Evolutionary conservation across 2,888 invertebrate species (phyloP), one percentile per base, ranked within the genome.

Genomic region (Boloria selene): DNA sequence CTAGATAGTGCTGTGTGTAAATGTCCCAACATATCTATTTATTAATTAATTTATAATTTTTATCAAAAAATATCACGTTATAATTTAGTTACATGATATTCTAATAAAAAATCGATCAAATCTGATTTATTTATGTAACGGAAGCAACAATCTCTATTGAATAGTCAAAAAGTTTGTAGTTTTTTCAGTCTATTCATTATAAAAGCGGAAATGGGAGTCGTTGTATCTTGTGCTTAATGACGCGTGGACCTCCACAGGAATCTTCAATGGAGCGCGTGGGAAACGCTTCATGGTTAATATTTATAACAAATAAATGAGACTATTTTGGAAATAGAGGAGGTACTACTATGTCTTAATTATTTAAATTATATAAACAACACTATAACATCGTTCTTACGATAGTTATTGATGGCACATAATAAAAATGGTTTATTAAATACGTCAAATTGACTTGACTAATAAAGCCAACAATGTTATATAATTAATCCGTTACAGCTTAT

Each of bases 191-290:
- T 65, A 74, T 77, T 82, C 82, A 80, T 78, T 73, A 79, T 76
- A 80, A 79, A 81, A 80, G 79, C 90, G 90, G 90, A 90, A 90
- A 86, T 88, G 86, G 85, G 85, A 81, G 84, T 82, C 79, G 82
- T 78, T 78, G 78, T 75, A 78, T 79, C 79, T 78, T 78, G 70
- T 73, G 74, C 73, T 74, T 81, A 87, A 88, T 87, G 87, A 77
- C 73, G 83, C 88, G 83, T 84, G 81, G 83, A 84, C 78, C 76
- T 77, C 77, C 74, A 77, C 77, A 73, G 77, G 78, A 73, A 76
- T 72, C 69, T 76, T 72, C 85, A 82, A 82, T 82, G 82, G 77
- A 71, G 76, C 81, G 86, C 86, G 87, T 88, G 87, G 86, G 88
- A 90, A 80, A 71, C 64, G 69, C 61, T 73, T 61, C 68, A 64